Base-by-base conservation (phyloP, 2,888 invertebrate genomes). In the Auanema sp. region DNA sequence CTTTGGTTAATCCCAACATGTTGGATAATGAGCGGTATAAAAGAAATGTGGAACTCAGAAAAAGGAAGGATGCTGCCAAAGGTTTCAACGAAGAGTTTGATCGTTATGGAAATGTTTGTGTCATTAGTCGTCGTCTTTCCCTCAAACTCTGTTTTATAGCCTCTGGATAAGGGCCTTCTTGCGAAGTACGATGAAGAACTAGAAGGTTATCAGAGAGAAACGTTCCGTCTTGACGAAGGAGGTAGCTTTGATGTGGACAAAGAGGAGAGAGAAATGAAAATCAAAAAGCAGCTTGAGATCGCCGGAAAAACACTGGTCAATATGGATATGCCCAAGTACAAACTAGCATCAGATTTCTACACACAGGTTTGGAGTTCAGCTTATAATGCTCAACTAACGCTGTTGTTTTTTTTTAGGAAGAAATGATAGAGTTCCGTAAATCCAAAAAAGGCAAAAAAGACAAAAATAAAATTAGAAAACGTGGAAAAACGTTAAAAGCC, bases 131-230 rank as follows among this genome's bases (percentile, higher is more conserved):
- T 43, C 43, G 43, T 43, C 43, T 21, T 47, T 47, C 5, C 10
- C 10, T 47, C 10, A 47, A 3, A 21, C 21, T 47, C 21, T 5
- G 47, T 41, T 10, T 42, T 24, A 57, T 43, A 71, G 71, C 56
- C 49, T 16, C 69, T 69, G 54, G 58, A 70, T 50, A 64, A 65
- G 23, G 71, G 56, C 12, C 87, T 98, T 55, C 88, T 98, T 24
- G 87, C 90, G 76, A 94, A 98, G 86, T 97, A 98, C 84, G 94
- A 97, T 84, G 94, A 94, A 81, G 94, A 94, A 85, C 90, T 94
- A 62, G 89, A 90, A 58, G 91, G 90, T 59, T 60, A 12, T 23
- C 54, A 69, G 51, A 56, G 72, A 25, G 66, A 71, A 50, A 71
- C 64, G 12, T 81, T 80, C 69, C 65, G 79, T 50, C 65, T 81